Evolutionary conservation across 2,797 vertebrate species (phyloP).

Genomic region (Ispidina lecontei): DNA sequence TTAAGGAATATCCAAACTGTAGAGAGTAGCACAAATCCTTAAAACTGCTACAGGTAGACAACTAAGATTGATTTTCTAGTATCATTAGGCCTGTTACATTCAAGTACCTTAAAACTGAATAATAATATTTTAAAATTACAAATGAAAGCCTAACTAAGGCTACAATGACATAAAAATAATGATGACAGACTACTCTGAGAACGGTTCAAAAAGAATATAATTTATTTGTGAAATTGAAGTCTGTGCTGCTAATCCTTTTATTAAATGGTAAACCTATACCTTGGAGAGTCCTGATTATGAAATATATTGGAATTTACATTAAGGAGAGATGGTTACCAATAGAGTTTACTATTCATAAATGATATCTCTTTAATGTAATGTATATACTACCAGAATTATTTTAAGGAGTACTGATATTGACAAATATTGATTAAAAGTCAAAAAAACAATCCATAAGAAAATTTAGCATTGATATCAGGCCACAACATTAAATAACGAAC

Average conservation of each 20-base stretch:
- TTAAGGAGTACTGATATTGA: background rate
- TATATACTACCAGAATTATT: background rate
- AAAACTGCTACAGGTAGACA: background rate
- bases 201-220: background rate
- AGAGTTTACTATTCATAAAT: background rate
- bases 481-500: background rate
- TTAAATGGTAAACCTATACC: background rate
- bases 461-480: background rate
- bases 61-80: background rate
- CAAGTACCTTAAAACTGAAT: background rate
- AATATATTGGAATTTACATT: background rate
- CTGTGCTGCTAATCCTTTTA: background rate
- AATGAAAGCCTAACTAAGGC: background rate
- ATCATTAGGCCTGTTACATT: background rate
- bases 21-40: background rate
- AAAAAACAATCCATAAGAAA: background rate
- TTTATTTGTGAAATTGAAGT: background rate
- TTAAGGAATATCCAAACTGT: background rate
- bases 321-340: background rate
- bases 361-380: background rate
- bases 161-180: background rate
- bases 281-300: background rate
- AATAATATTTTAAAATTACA: background rate
- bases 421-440: conserved; percentile 33
- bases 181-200: background rate